Evolutionary conservation across 2,888 invertebrate species (phyloP).

Genomic region (Himalopsyche kuldschensis): DNA sequence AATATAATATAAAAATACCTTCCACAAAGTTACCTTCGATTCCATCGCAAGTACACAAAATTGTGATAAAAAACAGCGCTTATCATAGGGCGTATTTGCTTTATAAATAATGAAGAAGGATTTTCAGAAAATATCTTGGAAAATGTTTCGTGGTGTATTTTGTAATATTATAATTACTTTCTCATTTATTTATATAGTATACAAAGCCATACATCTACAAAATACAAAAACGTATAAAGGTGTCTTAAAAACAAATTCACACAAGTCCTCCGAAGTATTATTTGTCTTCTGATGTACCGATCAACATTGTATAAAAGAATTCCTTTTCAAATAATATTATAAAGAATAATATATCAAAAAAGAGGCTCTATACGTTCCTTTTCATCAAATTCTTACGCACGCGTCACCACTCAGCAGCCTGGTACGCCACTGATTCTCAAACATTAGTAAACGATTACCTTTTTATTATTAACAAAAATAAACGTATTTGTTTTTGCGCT

Average conservation of each 20-base stretch:
- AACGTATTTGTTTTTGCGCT: too few species aligned
- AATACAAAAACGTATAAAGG: conserved; percentile 19
- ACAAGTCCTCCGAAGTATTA: conserved; percentile 10
- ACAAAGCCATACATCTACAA: not conserved
- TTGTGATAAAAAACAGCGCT: too few species aligned
- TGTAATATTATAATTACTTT: too few species aligned
- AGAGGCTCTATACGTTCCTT: conserved; percentile 29
- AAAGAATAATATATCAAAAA: not conserved
- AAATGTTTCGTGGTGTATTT: too few species aligned
- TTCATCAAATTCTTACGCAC: conserved; percentile 37
- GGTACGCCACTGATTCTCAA: not conserved
- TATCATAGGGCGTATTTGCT: too few species aligned
- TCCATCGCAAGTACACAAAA: too few species aligned
- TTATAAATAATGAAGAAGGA: too few species aligned
- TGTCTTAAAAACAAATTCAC: conserved; percentile 30
- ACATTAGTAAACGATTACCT: not conserved
- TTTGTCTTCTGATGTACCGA: conserved; percentile 24
- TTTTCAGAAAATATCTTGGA: too few species aligned
- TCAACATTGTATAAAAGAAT: conserved; percentile 37
- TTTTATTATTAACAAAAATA: too few species aligned
- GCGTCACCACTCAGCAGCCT: conserved; percentile 30
- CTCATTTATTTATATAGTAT: not conserved
- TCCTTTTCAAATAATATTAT: conserved; percentile 21
- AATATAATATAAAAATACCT: too few species aligned
- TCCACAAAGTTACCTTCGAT: too few species aligned